Base-by-base conservation (phyloP, 2,797 vertebrate genomes). In the Garrulus glandarius region DNA sequence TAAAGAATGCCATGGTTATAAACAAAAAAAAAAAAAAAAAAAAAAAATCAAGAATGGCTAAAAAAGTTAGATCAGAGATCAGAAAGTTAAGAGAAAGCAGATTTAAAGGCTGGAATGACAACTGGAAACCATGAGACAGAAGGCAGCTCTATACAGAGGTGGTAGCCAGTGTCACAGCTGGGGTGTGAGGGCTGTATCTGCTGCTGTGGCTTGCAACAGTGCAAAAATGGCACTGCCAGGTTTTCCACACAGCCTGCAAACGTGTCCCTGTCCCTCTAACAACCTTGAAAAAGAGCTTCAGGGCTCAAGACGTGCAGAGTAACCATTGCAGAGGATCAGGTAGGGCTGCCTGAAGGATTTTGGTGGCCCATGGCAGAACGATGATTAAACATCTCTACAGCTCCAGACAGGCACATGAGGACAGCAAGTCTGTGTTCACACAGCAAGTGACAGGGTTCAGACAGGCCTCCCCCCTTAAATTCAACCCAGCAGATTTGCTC, bases 151-250 rank as follows among this genome's bases (percentile, higher is more conserved):
- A 3, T 7, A 19, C 3, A 41, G 43, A 68, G 13, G 32, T 8
- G 43, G 12, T 34, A 68, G 26, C 15, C 8, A 6, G 41, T 59
- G 12, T 29, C 21, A 12, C 65, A n/a, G 37, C 5, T 17, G 15
- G 52, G 19, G 36, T 34, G 19, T 1, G 1, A 80, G 41, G 44
- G 46, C 47, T 1, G 0, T 4, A 36, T 16, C 23, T 71, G 36
- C 14, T 34, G 23, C 61, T 0, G 0, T 6, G 60, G 43, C 32
- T 3, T 70, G 41, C 27, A 75, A 27, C 32, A 32, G 37, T 4
- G 21, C 32, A 43, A 43, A 80, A 61, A 17, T 4, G 6, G 39
- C 36, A 22, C 36, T 81, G 57, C 29, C 49, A n/a, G 41, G 44
- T 55, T 63, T 67, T 64, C 44, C 21, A 29, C 36, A 22, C 14